Evolutionary conservation across 2,888 invertebrate species (phyloP).

Genomic region (Perdita meconis): DNA sequence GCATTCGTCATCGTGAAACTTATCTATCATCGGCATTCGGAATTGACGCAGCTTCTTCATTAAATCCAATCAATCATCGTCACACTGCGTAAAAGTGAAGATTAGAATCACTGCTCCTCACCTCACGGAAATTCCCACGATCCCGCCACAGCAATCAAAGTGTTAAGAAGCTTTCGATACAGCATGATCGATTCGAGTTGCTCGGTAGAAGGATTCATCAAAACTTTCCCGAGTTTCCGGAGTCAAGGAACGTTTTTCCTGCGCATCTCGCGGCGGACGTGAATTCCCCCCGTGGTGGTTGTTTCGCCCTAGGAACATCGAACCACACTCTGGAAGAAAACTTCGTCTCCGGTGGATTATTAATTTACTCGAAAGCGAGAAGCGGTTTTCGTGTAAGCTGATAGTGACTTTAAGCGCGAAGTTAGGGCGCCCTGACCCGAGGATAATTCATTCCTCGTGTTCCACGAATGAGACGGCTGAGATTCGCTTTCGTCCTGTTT

Average conservation of each 20-base stretch:
- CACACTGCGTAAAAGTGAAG: too few relatives aligned
- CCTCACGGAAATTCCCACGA: too few relatives aligned
- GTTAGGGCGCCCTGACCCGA: conserved; percentile 23
- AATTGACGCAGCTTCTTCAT: too few relatives aligned
- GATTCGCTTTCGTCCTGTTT: conserved; percentile 1
- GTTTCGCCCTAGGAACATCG: conserved; percentile 6
- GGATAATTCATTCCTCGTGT: conserved; percentile 39
- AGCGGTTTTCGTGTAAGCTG: conserved; percentile 25
- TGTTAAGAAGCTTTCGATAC: too few relatives aligned
- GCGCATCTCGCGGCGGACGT: not conserved
- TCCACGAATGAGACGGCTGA: not conserved
- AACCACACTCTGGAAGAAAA: conserved; percentile 20
- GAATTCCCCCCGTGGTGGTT: conserved; percentile 22
- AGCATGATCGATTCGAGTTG: too few relatives aligned
- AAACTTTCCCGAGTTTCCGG: not conserved
- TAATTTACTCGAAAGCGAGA: conserved; percentile 39
- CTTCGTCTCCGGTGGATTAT: conserved; percentile 35
- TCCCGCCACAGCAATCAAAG: too few relatives aligned
- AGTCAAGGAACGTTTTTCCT: not conserved
- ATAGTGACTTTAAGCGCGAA: conserved; percentile 29
- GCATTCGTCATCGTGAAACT: too few relatives aligned
- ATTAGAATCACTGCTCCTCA: too few relatives aligned
- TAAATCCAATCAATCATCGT: too few relatives aligned
- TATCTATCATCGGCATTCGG: too few relatives aligned
- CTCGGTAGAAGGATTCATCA: too few relatives aligned